Base-by-base conservation (phyloP, 2,888 invertebrate genomes). In the Theodoxus fluviatilis region DNA sequence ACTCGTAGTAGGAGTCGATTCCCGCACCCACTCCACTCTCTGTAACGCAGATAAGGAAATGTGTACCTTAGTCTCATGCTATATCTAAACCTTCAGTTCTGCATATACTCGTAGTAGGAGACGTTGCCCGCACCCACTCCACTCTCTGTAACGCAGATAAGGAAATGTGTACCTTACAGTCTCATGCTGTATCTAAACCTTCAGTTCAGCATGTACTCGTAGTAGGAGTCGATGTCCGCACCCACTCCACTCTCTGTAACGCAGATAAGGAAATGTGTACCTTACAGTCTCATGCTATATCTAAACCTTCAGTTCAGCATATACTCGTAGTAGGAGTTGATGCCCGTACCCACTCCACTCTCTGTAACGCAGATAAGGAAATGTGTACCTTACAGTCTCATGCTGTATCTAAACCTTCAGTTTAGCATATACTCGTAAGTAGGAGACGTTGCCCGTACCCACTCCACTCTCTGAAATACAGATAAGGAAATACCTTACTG, bases 61-160 rank as follows among this genome's bases (percentile, higher is more conserved):
- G 38, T n/a, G n/a, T n/a, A n/a, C n/a, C n/a, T n/a, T n/a, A n/a
- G n/a, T n/a, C n/a, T n/a, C n/a, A n/a, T n/a, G n/a, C n/a, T n/a
- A n/a, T n/a, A n/a, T n/a, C n/a, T n/a, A n/a, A n/a, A n/a, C n/a
- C n/a, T n/a, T n/a, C n/a, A n/a, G n/a, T 99, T 99, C 38, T 99
- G 90, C 76, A 96, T 94, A 88, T 99, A 99, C 88, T 99, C 98
- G 85, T 98, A 99, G 88, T 99, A 99, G 0, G 97, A 97, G 88
- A 99, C 98, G 79, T 98, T 97, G 37, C 98, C 98, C 18, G 98
- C 98, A n/a, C 98, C 98, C 7, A 99, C 95, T 1, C 98, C 97
- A 0, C 96, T 94, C 87, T 98, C 98, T 89, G 81, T 67, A 77
- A 74, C 75, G 61, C 28, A 38, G 47, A 68, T 49, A 52, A 64